Evolutionary conservation across 2,888 invertebrate species (phyloP), one percentile per base, ranked within the genome.

Genomic region (Chaitophorus viminalis): DNA sequence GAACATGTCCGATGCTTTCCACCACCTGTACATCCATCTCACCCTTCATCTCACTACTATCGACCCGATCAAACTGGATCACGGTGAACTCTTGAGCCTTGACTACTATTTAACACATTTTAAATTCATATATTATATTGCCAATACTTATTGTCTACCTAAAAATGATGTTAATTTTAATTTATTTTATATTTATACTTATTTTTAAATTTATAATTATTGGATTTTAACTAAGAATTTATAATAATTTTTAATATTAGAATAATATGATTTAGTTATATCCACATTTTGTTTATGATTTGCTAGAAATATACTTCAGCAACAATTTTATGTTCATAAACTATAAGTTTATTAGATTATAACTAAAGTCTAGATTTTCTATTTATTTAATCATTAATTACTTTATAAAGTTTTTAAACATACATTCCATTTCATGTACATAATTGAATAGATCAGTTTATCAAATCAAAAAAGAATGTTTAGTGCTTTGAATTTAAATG

Each of bases 1-100:
- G 99, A 99, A 91, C 98, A 99, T 91, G 98, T 99, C 25, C 93
- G 98, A 70, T 99, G 99, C 92, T 99, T 98, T 93, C 98, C 98
- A 88, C 98, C 99, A 52, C 99, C 99, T 11, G 94, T 96, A 90
- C 96, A 96, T 92, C 95, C 95, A 52, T 94, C 95, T 83, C 92
- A 93, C 84, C 94, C 94, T 91, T 93, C 91, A 17, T 92, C 92
- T 89, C 91, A 91, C 93, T 93, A 93, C 90, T 93, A 93, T 90
- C 91, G 93, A 74, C 90, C 90, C 9, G 90, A 90, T 84, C 85
- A 88, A 39, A 82, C 81, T 39, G 87, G 87, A 14, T 87, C 87
- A 25, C 81, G 87, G 5, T 87, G 75, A 75, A 60, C 29, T 86
- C 14, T 52, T n/a, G n/a, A n/a, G n/a, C n/a, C n/a, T n/a, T 77